phyloP scores from a whole-genome alignment of 2,797 vertebrate genomes.

The Scolopax rusticola region DNA sequence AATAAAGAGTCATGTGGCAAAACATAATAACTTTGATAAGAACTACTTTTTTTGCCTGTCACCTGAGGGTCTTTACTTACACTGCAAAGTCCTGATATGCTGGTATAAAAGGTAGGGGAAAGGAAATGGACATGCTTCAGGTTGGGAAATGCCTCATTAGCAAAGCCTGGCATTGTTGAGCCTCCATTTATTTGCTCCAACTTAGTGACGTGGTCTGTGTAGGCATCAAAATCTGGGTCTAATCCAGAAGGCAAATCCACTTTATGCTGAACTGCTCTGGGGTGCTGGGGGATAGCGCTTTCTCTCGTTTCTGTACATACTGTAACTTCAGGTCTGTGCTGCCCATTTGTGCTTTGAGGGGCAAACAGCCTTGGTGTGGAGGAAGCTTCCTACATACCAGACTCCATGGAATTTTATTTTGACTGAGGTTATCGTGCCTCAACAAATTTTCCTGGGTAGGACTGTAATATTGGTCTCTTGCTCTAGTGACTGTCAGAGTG shows the following conservation, averaged over 20 bases:
- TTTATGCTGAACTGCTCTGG: fast-evolving
- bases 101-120: not conserved
- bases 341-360: not conserved
- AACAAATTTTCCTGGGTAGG: not conserved
- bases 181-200: not conserved
- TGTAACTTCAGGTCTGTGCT: not conserved
- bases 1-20: not conserved
- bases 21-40: not conserved
- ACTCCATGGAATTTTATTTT: not conserved
- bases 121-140: not conserved
- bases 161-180: not conserved
- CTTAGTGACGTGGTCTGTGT: not conserved
- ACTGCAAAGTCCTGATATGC: fast-evolving
- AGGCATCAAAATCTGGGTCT: not conserved
- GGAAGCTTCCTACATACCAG: not conserved
- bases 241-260: not conserved
- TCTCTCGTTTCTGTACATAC: not conserved
- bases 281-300: not conserved
- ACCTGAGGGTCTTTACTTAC: not conserved
- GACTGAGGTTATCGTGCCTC: not conserved
- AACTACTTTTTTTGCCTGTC: not conserved
- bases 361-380: not conserved
- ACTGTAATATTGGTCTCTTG: not conserved
- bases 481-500: not conserved
- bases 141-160: not conserved